These are phyloP conservation scores for Bicyclus anynana DNA, from an alignment of 1,140 invertebrate genomes.

Conservation along the genomic window DNA sequence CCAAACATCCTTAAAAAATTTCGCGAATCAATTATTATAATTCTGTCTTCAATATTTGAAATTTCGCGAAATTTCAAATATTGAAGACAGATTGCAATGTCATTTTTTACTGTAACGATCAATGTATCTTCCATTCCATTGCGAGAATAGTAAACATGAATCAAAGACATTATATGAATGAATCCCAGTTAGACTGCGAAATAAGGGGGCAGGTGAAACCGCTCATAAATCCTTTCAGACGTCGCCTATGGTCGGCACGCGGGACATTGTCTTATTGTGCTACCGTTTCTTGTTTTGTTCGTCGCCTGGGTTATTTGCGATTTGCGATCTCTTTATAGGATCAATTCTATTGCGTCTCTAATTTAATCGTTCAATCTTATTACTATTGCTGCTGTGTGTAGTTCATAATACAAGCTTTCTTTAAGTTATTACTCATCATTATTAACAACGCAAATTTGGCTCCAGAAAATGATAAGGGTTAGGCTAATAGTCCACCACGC, in stretches of 20 bases:
- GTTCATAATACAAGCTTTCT: too few species aligned
- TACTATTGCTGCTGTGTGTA: conserved; percentile 7
- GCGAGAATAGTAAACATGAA: background rate
- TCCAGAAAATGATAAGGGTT: too few species aligned
- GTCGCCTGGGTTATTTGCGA: conserved; percentile 51
- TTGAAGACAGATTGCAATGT: too few species aligned
- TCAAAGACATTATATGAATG: conserved; percentile 37
- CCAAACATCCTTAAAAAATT: too few species aligned
- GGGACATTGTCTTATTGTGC: conserved; percentile 60
- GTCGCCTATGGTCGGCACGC: conserved; percentile 49
- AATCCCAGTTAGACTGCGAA: conserved; percentile 37
- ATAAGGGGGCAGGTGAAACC: conserved; percentile 50
- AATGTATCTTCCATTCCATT: background rate
- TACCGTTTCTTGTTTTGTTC: conserved; percentile 39
- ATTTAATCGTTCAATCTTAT: conserved; percentile 25
- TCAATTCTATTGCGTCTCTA: conserved; percentile 29
- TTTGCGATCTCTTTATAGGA: conserved; percentile 44
- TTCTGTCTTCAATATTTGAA: too few species aligned
- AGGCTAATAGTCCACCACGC: too few species aligned
- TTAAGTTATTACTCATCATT: too few species aligned
- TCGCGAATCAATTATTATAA: too few species aligned
- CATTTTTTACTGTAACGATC: too few species aligned
- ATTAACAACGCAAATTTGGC: too few species aligned
- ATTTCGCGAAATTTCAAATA: too few species aligned
- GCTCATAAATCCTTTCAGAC: conserved; percentile 52